A percentile compares a stretch with the other conserved stretches of the same genome.
phyloP scores from a whole-genome alignment of 2,113 vertebrate genomes.

The Acanthochromis polyacanthus region DNA sequence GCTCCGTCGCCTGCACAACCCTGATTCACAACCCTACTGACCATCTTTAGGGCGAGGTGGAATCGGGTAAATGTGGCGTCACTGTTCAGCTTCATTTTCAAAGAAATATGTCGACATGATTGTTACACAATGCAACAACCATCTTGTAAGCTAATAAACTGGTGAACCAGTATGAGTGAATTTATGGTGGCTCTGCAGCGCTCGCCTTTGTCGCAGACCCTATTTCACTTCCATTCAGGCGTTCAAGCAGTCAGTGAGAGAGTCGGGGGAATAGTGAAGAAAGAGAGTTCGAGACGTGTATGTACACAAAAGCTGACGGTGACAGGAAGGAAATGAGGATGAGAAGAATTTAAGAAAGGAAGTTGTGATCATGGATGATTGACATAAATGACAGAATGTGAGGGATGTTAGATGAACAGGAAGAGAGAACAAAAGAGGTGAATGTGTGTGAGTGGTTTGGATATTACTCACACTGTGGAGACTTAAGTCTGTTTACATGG shows the following conservation, averaged over 20 bases:
- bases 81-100: not conserved
- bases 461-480: not conserved
- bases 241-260: slow-evolving; percentile 3
- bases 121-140: not conserved
- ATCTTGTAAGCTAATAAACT: not conserved
- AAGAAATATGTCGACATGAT: not conserved
- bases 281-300: not conserved
- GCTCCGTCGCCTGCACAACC: not conserved
- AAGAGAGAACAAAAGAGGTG: not conserved
- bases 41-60: not conserved
- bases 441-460: not conserved
- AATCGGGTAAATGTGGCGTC: not conserved
- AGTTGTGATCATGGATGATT: slow-evolving; percentile 16
- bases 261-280: not conserved
- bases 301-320: slow-evolving; percentile 15
- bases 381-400: slow-evolving; percentile 18
- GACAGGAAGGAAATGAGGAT: not conserved
- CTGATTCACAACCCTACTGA: not conserved
- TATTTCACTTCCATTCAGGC: slow-evolving; percentile 1
- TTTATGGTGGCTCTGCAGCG: not conserved
- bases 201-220: not conserved
- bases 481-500: not conserved
- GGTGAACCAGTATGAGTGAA: not conserved
- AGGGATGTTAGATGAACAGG: not conserved
- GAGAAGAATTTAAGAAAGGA: slow-evolving; percentile 6